These are phyloP conservation scores for Euwallacea similis DNA, from an alignment of 1,140 invertebrate genomes.

Conservation along the genomic window DNA sequence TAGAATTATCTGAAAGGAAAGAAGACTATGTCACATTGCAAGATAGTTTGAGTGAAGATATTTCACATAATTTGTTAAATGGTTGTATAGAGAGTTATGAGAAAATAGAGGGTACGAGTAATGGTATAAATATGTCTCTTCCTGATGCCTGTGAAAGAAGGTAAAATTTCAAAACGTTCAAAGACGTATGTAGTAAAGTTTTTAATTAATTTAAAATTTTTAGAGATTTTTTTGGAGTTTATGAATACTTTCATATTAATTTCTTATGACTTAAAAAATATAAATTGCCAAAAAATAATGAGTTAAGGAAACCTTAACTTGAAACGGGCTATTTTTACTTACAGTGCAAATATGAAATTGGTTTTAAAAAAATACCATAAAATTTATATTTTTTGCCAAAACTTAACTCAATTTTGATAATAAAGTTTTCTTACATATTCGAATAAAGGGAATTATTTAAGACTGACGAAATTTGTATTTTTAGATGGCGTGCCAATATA, in stretches of 20 bases:
- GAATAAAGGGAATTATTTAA: too few relatives aligned
- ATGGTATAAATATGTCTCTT: constrained; percentile 35
- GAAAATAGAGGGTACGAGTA: constrained; percentile 21
- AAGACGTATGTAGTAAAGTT: not conserved
- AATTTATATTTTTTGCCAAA: not conserved
- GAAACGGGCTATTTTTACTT: too few relatives aligned
- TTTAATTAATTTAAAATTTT: not conserved
- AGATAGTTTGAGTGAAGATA: constrained; percentile 38
- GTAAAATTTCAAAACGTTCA: constrained; percentile 25
- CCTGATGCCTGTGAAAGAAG: constrained; percentile 40
- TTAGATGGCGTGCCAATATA: constrained; percentile 46
- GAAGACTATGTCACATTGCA: constrained; percentile 11
- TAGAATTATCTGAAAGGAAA: constrained; percentile 42
- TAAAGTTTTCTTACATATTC: not conserved
- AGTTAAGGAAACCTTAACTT: too few relatives aligned
- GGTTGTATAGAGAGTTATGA: constrained; percentile 34
- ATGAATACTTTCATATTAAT: not conserved
- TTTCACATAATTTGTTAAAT: constrained; percentile 42
- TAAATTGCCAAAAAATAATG: too few relatives aligned
- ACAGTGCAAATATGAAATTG: too few relatives aligned
- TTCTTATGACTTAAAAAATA: too few relatives aligned
- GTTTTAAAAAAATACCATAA: too few relatives aligned
- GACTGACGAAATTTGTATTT: constrained; percentile 3
- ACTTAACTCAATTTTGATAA: too few relatives aligned
- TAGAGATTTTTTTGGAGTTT: not conserved